A percentile compares a stretch with the other conserved stretches of the same genome.
Conservation (phyloP, 2,888 invertebrate species). For the Cremastobaeus sp. region DNA sequence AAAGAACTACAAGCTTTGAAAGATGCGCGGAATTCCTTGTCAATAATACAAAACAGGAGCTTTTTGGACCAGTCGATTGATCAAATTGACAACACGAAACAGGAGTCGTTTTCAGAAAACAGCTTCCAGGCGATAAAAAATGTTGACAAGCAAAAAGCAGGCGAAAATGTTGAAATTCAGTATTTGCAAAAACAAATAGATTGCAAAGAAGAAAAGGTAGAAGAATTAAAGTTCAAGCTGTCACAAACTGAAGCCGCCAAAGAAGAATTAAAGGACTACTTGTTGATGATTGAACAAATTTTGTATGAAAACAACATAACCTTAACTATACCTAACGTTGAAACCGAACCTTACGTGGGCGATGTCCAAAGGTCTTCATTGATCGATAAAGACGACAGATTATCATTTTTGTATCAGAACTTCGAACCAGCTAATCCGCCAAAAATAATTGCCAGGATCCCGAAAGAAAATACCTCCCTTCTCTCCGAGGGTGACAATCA, state of each 20-base stretch:
- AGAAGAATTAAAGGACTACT: slow-evolving; percentile 25
- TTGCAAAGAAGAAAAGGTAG: slow-evolving; percentile 43
- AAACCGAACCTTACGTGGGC: slow-evolving; percentile 1
- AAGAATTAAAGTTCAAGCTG: slow-evolving; percentile 20
- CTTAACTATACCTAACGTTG: not conserved
- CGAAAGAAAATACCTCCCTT: slow-evolving; percentile 21
- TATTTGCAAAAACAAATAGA: slow-evolving; percentile 43
- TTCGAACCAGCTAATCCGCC: slow-evolving; percentile 5
- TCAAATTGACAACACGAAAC: slow-evolving; percentile 13
- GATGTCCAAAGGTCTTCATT: not conserved
- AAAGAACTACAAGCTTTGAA: slow-evolving; percentile 64
- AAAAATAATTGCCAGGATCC: slow-evolving; percentile 30
- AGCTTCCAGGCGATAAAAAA: too few species aligned
- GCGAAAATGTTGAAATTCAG: slow-evolving; percentile 18
- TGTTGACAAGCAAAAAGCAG: too few species aligned
- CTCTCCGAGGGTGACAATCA: slow-evolving; percentile 16
- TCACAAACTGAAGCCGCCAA: slow-evolving; percentile 19
- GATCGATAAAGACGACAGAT: slow-evolving; percentile 7
- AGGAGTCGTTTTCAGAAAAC: too few species aligned
- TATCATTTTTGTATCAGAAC: slow-evolving; percentile 36
- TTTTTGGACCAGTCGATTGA: not conserved
- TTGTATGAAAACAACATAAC: slow-evolving; percentile 28
- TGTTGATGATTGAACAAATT: slow-evolving; percentile 20
- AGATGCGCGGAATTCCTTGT: slow-evolving; percentile 39
- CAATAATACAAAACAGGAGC: slow-evolving; percentile 14